Conservation (phyloP, 2,113 vertebrate species). For the Psittacara wagleri region DNA sequence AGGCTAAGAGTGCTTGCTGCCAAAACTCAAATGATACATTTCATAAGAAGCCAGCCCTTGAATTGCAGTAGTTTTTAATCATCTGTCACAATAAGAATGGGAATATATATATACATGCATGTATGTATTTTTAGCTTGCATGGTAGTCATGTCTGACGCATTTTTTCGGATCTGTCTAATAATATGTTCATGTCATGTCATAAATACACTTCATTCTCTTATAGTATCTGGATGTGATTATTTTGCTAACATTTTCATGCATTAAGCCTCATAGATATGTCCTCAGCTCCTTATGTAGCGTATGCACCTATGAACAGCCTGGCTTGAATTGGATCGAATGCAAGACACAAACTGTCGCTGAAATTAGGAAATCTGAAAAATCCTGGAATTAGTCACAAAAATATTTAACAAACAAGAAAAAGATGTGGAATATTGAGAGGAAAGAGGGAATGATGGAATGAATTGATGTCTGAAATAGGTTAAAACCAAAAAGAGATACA, state of each 20-base stretch:
- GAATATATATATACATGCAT: neutral
- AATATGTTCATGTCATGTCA: neutral
- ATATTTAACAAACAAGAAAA: neutral
- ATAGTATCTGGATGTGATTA: neutral
- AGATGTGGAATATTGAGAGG: neutral
- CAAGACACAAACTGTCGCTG: neutral
- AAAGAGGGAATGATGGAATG: neutral
- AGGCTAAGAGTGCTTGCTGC: neutral
- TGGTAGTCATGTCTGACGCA: constrained; percentile 1
- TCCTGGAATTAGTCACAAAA: neutral
- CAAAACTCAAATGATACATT: constrained; percentile 19
- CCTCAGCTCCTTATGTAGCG: neutral
- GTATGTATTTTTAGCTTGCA: neutral
- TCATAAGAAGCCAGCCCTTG: neutral
- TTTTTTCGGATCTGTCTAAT: constrained; percentile 20
- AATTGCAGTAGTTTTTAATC: constrained; percentile 12
- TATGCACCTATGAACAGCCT: neutral
- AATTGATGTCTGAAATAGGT: neutral
- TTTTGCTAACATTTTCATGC: neutral
- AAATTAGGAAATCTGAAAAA: neutral
- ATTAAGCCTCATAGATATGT: neutral
- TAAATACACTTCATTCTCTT: neutral
- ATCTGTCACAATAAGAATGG: neutral
- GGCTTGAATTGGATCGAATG: neutral
- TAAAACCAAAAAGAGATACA: neutral